Evolutionary conservation across 2,797 vertebrate genomes (phyloP), one percentile per base, ranked within the genome.

Genomic region (Parauchenoglanis punctatus): DNA sequence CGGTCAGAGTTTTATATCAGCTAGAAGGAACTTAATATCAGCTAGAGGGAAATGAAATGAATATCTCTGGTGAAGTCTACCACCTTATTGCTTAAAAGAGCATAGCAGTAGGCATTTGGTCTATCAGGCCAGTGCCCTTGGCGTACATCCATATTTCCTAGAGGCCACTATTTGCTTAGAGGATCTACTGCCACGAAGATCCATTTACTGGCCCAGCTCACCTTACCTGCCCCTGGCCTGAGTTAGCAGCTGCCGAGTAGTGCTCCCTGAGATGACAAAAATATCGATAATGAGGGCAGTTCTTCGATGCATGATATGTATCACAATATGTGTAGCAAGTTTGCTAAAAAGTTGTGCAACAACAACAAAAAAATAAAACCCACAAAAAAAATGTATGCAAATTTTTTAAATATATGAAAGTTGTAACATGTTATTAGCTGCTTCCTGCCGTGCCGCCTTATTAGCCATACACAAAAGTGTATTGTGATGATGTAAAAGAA

Each of bases 131-230:
- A 13, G 28, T 54, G 44, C 73, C 46, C 44, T 67, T 65, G 76
- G 75, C 18, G 0, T n/a, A 18, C 31, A 40, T 18, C 46, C 46
- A 31, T 56, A 35, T 80, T 80, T 86, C 75, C 46, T 67, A 68
- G 46, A 84, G 70, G 67, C 76, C 68, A 73, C 65, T 76, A 72
- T 86, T 65, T 52, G 54, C n/a, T 83, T 83, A 65, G 65, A 89
- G 83, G 10, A 25, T 31, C n/a, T 46, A 31, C 58, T 75, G 65
- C 67, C 13, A 52, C 46, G 10, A 84, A 56, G 68, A 87, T 89
- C 59, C 28, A 59, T 78, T 84, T 84, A 89, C 76, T 56, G 56
- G 18, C 73, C 35, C 85, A 7, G 35, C 68, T 75, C 67, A 46
- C 80, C 18, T 89, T 86, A 89, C 65, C 56, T 72, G 67, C 67